A percentile compares a stretch with the other conserved stretches of the same genome.
These are phyloP conservation scores for Ahaetulla prasina DNA, from an alignment of 2,113 vertebrate genomes.

Conservation along the genomic window DNA sequence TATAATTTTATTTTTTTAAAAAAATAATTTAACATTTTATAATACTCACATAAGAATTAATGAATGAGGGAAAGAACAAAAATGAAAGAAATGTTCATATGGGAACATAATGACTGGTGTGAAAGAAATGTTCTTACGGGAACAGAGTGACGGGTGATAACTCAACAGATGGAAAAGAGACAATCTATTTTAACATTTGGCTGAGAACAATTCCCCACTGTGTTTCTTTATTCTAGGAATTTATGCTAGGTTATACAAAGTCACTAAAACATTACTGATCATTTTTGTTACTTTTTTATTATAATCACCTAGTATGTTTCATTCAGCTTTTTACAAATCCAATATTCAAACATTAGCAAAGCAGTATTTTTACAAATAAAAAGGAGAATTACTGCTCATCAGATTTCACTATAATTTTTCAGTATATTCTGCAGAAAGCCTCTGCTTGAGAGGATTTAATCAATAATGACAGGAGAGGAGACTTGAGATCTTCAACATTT, in stretches of 20 bases:
- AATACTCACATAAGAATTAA: background rate
- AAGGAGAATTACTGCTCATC: background rate
- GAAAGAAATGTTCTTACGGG: background rate
- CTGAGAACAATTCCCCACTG: background rate
- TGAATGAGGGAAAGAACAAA: background rate
- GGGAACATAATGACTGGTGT: background rate
- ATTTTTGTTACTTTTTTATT: background rate
- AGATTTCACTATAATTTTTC: background rate
- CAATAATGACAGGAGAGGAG: background rate
- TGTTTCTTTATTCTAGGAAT: background rate
- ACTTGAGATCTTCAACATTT: background rate
- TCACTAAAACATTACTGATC: background rate
- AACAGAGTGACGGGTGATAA: background rate
- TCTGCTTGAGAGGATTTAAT: background rate
- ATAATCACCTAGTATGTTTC: background rate
- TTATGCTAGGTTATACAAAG: background rate
- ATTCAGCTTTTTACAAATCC: background rate
- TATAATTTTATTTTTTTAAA: background rate
- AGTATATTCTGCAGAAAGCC: background rate
- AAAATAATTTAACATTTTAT: background rate
- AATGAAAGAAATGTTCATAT: background rate
- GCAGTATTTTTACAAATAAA: background rate
- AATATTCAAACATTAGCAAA: background rate
- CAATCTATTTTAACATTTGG: slow-evolving; percentile 2
- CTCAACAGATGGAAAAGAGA: slow-evolving; percentile 1